Evolutionary conservation across 2,888 invertebrate genomes (phyloP).

Genomic region (Stenchaetothrips biformis): DNA sequence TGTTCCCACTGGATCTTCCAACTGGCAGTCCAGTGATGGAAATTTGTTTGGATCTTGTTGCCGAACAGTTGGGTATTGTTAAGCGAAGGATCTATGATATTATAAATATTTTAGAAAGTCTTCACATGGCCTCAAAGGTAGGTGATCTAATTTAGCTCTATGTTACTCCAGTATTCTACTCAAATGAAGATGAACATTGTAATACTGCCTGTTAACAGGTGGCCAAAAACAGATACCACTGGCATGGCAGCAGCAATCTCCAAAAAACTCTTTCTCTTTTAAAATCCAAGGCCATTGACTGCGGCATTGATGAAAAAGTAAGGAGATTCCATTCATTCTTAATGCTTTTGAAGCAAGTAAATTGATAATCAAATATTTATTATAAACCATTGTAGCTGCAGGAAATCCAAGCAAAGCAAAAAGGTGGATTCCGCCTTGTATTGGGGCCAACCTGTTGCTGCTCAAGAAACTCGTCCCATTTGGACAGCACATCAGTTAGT

Average conservation of each 20-base stretch:
- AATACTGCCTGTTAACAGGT: slow-evolving; percentile 41
- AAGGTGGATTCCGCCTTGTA: neutral
- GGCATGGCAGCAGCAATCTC: slow-evolving; percentile 62
- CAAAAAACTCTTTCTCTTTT: slow-evolving; percentile 56
- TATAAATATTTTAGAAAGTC: slow-evolving; percentile 66
- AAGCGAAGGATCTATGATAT: slow-evolving; percentile 68
- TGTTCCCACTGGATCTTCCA: slow-evolving; percentile 53
- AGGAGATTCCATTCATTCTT: slow-evolving; percentile 13
- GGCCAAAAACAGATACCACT: slow-evolving; percentile 62
- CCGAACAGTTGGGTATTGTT: slow-evolving; percentile 59
- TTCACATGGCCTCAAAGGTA: slow-evolving; percentile 60
- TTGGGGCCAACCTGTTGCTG: slow-evolving; percentile 3
- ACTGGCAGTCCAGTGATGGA: slow-evolving; percentile 48
- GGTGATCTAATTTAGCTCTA: neutral
- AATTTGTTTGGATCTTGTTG: slow-evolving; percentile 61
- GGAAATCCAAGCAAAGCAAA: slow-evolving; percentile 8
- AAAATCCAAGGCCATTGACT: slow-evolving; percentile 55
- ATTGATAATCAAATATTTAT: neutral
- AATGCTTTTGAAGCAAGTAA: neutral
- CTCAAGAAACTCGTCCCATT: neutral
- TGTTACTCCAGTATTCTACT: neutral
- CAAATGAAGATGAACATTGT: neutral
- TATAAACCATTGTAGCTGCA: slow-evolving; percentile 1
- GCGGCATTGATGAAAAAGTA: slow-evolving; percentile 53
- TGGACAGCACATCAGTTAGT: too few relatives aligned